Evolutionary conservation across 2,113 vertebrate species (phyloP), one percentile per base, ranked within the genome.

Genomic region (Sigmodon hispidus): DNA sequence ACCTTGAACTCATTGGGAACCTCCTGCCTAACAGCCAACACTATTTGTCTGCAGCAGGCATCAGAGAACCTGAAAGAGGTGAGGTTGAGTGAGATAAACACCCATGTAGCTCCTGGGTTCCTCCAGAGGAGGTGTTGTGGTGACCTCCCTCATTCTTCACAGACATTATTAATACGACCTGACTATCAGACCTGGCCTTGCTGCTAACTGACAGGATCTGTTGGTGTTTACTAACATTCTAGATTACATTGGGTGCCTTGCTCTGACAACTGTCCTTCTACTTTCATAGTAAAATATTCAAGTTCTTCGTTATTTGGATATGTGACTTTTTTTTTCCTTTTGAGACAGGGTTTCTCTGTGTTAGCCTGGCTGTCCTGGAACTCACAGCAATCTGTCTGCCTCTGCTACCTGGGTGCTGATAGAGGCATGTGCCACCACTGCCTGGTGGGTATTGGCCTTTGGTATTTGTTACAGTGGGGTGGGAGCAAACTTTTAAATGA

Each of bases 81-180:
- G 13, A 43, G 9, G 52, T n/a, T n/a, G n/a, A 9, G n/a, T 45
- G 34, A 95, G 55, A 73, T 70, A 57, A 93, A 34, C 4, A 81
- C 4, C 36, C 48, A 93, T 24, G n/a, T 43, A 1, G 36, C 72
- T 63, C 77, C 88, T 65, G 69, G 70, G 21, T 81, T 89, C 43
- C 70, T 90, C 89, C 57, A 65, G n/a, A 87, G 12, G 77, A 2
- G 5, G 50, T 83, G n/a, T 79, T 69, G 61, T 3, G 29, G 36
- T 79, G 57, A 95, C 89, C 81, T 87, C 81, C 88, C 76, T 87
- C n/a, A 67, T 80, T 9, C 59, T 88, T 88, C 52, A 76, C 59
- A n/a, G 5, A 0, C 10, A 57, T 50, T 45, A 31, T 22, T n/a
- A 84, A 40, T 89, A 76, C 48, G 72, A 83, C 48, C 59, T 73